These are phyloP conservation scores for Nannoperca obscura DNA, from an alignment of 2,797 vertebrate species.

Conservation along the genomic window DNA sequence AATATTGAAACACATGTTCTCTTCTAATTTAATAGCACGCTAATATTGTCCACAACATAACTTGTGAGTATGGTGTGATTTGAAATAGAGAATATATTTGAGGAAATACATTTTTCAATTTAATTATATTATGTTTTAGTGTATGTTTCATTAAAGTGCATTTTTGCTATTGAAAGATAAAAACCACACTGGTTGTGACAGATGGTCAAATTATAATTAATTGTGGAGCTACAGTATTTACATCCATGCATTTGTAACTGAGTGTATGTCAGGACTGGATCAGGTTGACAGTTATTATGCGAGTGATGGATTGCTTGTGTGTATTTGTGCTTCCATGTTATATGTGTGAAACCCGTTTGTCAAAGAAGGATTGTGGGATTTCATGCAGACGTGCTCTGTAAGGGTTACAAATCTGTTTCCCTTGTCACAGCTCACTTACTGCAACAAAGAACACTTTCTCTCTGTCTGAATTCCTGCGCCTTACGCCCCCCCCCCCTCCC, in stretches of 20 bases:
- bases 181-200: background rate
- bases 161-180: slow-evolving; percentile 13
- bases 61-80: slow-evolving; percentile 20
- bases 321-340: slow-evolving; percentile 24
- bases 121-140: slow-evolving; percentile 6
- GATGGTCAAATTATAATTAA: slow-evolving; percentile 7
- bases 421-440: slow-evolving; percentile 59
- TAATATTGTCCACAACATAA: slow-evolving; percentile 2
- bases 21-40: slow-evolving; percentile 4
- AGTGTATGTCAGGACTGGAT: slow-evolving; percentile 21
- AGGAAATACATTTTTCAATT: slow-evolving; percentile 18
- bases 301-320: slow-evolving; percentile 37
- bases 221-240: slow-evolving; percentile 14
- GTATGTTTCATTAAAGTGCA: slow-evolving; percentile 10
- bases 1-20: background rate
- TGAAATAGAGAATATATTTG: slow-evolving; percentile 36
- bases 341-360: slow-evolving; percentile 54
- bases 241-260: slow-evolving; percentile 37
- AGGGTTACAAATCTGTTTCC: slow-evolving; percentile 62
- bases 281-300: slow-evolving; percentile 35
- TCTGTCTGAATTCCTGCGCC: slow-evolving; percentile 34
- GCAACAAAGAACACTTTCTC: slow-evolving; percentile 48
- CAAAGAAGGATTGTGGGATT: slow-evolving; percentile 53
- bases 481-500: background rate
- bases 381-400: slow-evolving; percentile 48